Evolutionary conservation across 2,113 vertebrate species (phyloP), one percentile per base, ranked within the genome.

Genomic region (Eidolon helvum): DNA sequence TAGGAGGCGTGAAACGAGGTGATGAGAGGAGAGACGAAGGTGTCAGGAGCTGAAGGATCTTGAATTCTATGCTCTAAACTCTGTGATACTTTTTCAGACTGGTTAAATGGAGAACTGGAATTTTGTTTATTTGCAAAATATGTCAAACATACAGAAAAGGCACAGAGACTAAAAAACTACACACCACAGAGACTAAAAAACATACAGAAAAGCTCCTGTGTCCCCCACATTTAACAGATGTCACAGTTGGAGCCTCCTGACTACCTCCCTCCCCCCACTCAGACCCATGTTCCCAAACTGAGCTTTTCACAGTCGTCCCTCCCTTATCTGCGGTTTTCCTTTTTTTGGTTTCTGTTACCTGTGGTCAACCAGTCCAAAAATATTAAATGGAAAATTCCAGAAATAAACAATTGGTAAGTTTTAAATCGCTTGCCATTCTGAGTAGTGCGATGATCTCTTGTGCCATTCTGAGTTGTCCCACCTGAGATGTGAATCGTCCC

Each of bases 61-160:
- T 57, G 43, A 87, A 48, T 96, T 93, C 28, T 30, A 15, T 78
- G 28, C 28, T 68, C 0, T 55, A 33, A 79, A 30, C 65, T 30
- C n/a, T n/a, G 43, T 66, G 57, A 4, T 40, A 11, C 86, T 55
- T 93, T 82, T 33, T 84, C 43, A 78, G 5, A 87, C 55, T 93
- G 87, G 57, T n/a, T 59, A 69, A n/a, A 53, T 74, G 19, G 28
- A 55, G 38, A 75, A 63, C 75, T 18, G 69, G 55, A 24, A 68
- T 85, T 90, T 72, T 71, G 77, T 83, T 80, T 85, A 38, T 77
- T 79, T 82, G 72, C 50, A 74, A 86, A 78, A 89, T 89, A 80
- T 24, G 19, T 86, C 71, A 95, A 12, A 79, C n/a, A 57, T 43
- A n/a, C n/a, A n/a, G n/a, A n/a, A n/a, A n/a, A n/a, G n/a, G n/a